These are phyloP conservation scores for Suricata suricatta DNA, from an alignment of 2,113 vertebrate genomes.

Conservation along the genomic window DNA sequence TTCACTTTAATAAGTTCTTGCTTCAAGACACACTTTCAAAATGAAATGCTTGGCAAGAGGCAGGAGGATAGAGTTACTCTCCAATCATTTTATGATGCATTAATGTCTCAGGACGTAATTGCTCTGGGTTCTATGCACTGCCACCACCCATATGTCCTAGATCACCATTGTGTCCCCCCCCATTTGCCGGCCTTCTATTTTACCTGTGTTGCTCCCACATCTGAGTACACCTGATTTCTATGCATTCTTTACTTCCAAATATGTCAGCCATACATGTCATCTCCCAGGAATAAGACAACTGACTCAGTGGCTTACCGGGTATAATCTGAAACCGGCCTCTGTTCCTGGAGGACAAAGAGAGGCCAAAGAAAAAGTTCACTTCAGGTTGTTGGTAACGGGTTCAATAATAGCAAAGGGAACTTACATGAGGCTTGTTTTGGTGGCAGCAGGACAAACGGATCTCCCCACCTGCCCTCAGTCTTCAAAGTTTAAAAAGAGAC, in stretches of 20 bases:
- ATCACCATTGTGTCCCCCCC: not conserved
- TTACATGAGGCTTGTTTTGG: not conserved
- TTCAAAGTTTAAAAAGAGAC: not conserved
- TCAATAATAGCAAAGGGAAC: not conserved
- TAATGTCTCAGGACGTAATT: not conserved
- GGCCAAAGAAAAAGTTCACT: not conserved
- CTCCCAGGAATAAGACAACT: not conserved
- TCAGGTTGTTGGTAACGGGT: not conserved
- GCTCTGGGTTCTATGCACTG: not conserved
- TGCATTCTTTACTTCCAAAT: not conserved
- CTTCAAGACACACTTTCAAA: not conserved
- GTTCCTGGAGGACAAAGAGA: not conserved
- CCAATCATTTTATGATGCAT: not conserved
- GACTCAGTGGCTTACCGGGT: not conserved
- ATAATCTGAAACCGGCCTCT: not conserved
- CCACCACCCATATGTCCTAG: not conserved
- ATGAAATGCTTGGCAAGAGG: not conserved
- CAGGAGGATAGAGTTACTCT: not conserved
- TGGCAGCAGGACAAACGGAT: not conserved
- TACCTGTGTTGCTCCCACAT: not conserved
- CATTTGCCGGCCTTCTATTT: not conserved
- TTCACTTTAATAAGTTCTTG: not conserved
- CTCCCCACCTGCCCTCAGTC: not conserved
- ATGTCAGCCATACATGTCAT: not conserved
- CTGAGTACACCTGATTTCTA: not conserved